phyloP scores from a whole-genome alignment of 2,797 vertebrate genomes.

The Sciurus carolinensis region DNA sequence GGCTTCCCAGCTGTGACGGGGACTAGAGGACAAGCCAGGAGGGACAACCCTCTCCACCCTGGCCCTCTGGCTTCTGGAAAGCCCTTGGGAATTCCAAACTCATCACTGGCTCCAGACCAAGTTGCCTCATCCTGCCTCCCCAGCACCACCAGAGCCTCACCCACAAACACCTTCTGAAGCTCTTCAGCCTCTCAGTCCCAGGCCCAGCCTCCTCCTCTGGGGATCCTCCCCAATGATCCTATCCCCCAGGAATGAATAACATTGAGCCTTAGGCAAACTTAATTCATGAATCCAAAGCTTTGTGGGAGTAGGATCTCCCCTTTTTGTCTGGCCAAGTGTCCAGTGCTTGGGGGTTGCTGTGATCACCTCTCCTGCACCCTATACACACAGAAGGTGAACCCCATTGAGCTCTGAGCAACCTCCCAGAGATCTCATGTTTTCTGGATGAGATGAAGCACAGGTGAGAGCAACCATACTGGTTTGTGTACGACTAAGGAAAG shows the following conservation, averaged over 20 bases:
- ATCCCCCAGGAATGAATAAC: background rate
- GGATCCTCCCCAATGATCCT: background rate
- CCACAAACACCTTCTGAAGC: background rate
- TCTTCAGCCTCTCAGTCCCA: background rate
- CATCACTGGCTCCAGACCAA: background rate
- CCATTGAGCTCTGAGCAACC: background rate
- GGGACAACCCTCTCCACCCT: background rate
- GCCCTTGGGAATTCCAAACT: constrained; percentile 57
- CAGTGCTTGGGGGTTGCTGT: background rate
- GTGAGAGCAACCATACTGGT: background rate
- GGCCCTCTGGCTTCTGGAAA: constrained; percentile 48
- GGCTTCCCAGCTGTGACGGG: background rate
- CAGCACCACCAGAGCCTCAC: background rate
- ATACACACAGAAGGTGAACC: background rate
- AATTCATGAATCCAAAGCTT: background rate
- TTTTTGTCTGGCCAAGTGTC: background rate
- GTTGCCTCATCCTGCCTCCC: background rate
- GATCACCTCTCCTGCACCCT: background rate
- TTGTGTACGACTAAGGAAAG: fast-evolving
- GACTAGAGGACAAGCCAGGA: background rate
- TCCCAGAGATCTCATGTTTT: background rate
- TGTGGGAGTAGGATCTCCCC: background rate
- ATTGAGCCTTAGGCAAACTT: background rate
- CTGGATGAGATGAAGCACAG: too few relatives aligned
- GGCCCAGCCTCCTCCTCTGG: background rate